Evolutionary conservation across 2,113 vertebrate species (phyloP), one percentile per base, ranked within the genome.

Genomic region (Emydocephalus ijimae): DNA sequence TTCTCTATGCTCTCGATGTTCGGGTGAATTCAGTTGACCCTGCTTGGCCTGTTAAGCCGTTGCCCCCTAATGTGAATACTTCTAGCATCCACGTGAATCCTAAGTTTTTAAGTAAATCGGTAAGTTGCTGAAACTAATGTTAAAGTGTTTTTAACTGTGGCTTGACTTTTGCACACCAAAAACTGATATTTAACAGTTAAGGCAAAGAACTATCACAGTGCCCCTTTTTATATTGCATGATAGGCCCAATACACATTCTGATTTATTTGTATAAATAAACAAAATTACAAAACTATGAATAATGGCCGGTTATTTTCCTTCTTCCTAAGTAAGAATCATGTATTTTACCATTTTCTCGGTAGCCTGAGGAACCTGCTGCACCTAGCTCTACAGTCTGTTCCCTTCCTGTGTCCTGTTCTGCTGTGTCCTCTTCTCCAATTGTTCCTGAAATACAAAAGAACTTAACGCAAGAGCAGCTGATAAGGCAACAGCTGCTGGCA

Each of bases 51-150:
- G 98, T 99, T 98, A 99, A 99, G 96, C 98, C 98, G 95, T 98
- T 99, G 64, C 99, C 99, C 93, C 98, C 98, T 95, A 99, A 98
- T 95, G 98, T 99, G 97, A 99, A 99, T 96, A 98, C 98, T 95
- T 98, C 99, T 97, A 99, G 99, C 97, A 99, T 99, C 97, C 99
- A 99, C 94, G 99, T 99, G 97, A 99, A 99, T 98, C 99, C 99
- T 94, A 99, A 98, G 97, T 99, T 99, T 97, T 97, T 99, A 96
- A 99, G 97, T 96, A 98, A 99, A 95, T 98, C 98, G 99, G 99
- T 99, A 98, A 98, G 99, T 98, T 96, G 48, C 45, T 21, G 4
- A 24, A 64, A 64, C 96, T 95, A 90, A 59, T 94, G 23, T 87
- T 64, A 95, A 50, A 0, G 6, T 96, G 26, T 89, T 87, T 95